Evolutionary conservation across 2,888 invertebrate species (phyloP).

Genomic region (Aricia artaxerxes): DNA sequence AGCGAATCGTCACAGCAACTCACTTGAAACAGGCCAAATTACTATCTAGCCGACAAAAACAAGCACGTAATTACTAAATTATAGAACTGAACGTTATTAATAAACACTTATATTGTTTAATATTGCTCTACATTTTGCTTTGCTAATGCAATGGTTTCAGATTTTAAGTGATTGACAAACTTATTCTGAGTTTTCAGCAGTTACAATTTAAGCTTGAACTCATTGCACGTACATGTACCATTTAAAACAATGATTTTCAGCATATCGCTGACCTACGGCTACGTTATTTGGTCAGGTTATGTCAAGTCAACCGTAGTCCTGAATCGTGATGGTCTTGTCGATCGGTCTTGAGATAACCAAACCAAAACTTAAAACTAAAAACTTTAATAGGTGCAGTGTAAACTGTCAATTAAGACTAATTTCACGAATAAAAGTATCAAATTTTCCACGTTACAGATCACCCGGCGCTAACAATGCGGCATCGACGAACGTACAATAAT

Average conservation of each 20-base stretch:
- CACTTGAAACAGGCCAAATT: constrained; percentile 46
- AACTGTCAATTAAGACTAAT: not conserved
- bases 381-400: not conserved
- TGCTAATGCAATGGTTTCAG: not conserved
- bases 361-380: not conserved
- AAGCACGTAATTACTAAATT: constrained; percentile 38
- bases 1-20: constrained; percentile 50
- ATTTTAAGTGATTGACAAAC: too few species aligned
- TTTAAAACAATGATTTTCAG: too few species aligned
- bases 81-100: constrained; percentile 28
- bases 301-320: too few species aligned
- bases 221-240: too few species aligned
- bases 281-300: too few species aligned
- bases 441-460: constrained; percentile 16
- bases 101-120: not conserved
- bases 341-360: not conserved
- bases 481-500: constrained; percentile 10
- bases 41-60: constrained; percentile 47
- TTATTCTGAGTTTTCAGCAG: too few species aligned
- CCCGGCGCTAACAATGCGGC: constrained; percentile 6
- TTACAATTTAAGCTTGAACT: too few species aligned
- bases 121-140: not conserved
- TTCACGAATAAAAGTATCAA: not conserved
- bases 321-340: too few species aligned
- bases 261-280: too few species aligned